A percentile compares a stretch with the other conserved stretches of the same genome.
Conservation (phyloP, 1,140 invertebrate species). For the Drosophila ogumai region DNA sequence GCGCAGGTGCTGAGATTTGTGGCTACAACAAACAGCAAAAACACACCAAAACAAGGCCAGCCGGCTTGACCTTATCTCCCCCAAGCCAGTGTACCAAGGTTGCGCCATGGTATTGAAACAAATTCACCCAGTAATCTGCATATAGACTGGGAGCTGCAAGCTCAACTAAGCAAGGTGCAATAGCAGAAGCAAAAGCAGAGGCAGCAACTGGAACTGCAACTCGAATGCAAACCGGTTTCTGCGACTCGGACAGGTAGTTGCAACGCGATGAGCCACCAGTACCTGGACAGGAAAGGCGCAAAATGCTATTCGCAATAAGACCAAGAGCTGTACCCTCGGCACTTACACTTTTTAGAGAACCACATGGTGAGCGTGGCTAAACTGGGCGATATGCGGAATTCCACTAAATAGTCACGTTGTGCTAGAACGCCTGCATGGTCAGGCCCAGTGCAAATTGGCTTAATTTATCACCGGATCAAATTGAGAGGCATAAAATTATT, state of each 20-base stretch:
- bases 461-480: slow-evolving; percentile 31
- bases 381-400: slow-evolving; percentile 7
- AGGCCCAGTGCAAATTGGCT: slow-evolving; percentile 6
- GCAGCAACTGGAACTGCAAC: slow-evolving; percentile 26
- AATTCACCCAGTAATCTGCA: background rate
- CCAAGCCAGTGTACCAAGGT: slow-evolving; percentile 10
- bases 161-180: slow-evolving; percentile 7
- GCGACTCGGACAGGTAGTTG: slow-evolving; percentile 26
- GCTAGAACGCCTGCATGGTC: slow-evolving; percentile 1
- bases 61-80: background rate
- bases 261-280: background rate
- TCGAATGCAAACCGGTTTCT: slow-evolving; percentile 30
- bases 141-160: background rate
- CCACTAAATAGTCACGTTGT: slow-evolving; percentile 24
- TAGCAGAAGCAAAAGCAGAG: slow-evolving; percentile 19
- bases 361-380: slow-evolving; percentile 20
- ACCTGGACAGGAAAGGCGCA: slow-evolving; percentile 8
- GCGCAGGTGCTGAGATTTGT: slow-evolving; percentile 25
- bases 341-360: slow-evolving; percentile 29
- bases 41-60: background rate
- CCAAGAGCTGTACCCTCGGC: slow-evolving; percentile 3
- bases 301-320: slow-evolving; percentile 19
- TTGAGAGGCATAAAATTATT: slow-evolving; percentile 25
- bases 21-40: background rate
- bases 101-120: background rate